A percentile compares a stretch with the other conserved stretches of the same genome.
These are phyloP conservation scores for Tinamus guttatus DNA, from an alignment of 2,113 vertebrate genomes.

Conservation along the genomic window DNA sequence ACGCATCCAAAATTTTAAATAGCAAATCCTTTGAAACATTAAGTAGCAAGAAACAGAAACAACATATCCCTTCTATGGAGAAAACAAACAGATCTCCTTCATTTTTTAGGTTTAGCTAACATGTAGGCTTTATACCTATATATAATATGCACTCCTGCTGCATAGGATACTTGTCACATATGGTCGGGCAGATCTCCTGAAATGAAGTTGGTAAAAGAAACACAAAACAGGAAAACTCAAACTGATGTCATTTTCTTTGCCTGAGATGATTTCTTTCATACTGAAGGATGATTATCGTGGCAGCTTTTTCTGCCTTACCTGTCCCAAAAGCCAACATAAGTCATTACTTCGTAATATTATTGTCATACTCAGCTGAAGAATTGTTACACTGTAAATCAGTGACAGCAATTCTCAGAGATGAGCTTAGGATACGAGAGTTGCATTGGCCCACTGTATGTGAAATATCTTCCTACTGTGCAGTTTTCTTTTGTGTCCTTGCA, in stretches of 20 bases:
- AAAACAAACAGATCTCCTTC: conserved; percentile 8
- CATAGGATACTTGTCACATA: neutral
- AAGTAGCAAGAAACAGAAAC: conserved; percentile 25
- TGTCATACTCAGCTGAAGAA: neutral
- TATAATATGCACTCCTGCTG: neutral
- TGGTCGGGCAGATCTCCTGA: neutral
- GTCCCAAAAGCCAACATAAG: neutral
- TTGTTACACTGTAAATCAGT: conserved; percentile 6
- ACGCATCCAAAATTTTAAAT: conserved; percentile 39
- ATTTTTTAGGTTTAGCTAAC: neutral
- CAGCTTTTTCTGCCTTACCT: neutral
- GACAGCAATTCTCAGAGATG: neutral
- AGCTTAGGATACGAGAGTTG: neutral
- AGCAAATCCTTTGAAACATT: conserved; percentile 26
- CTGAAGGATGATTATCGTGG: neutral
- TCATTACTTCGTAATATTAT: neutral
- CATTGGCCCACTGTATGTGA: neutral
- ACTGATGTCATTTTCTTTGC: conserved; percentile 4
- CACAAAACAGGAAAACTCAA: neutral
- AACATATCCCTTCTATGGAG: neutral
- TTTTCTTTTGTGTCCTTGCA: neutral
- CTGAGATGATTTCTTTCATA: neutral
- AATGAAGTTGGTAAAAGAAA: conserved; percentile 2
- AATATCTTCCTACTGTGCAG: neutral
- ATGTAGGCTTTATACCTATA: neutral